phyloP scores from a whole-genome alignment of 2,797 vertebrate genomes.

The Telmatherina bonti region DNA sequence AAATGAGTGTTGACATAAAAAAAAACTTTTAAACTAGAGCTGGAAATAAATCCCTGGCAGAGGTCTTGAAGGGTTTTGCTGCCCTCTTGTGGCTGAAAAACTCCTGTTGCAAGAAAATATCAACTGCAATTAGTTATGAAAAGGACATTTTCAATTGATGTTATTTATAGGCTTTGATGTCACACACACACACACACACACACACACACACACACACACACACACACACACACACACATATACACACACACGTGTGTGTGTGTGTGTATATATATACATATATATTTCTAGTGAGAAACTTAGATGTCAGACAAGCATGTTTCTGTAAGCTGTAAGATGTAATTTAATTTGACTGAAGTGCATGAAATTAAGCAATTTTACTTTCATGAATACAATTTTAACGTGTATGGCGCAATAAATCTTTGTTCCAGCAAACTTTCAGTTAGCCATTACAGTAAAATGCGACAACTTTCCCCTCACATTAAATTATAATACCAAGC shows the following conservation, averaged over 20 bases:
- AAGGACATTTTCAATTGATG: no score
- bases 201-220: no score
- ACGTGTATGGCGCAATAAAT: constrained; percentile 5
- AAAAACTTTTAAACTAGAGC: background rate
- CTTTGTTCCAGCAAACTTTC: background rate
- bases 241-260: background rate
- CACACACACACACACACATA: no score
- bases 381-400: constrained; percentile 5
- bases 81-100: constrained; percentile 73
- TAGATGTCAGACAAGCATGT: background rate
- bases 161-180: no score
- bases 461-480: no score
- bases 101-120: no score
- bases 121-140: no score
- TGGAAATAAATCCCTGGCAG: constrained; percentile 1
- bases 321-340: background rate
- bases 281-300: no score
- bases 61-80: constrained; percentile 49
- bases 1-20: background rate
- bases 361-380: constrained; percentile 1
- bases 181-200: no score
- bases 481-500: background rate
- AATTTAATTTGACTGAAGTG: background rate
- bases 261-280: no score
- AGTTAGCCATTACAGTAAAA: no score